Percentiles rank a stretch among this genome's conserved stretches.
These are phyloP conservation scores for Aspidoscelis tigris DNA, from an alignment of 2,113 vertebrate genomes.

Conservation along the genomic window DNA sequence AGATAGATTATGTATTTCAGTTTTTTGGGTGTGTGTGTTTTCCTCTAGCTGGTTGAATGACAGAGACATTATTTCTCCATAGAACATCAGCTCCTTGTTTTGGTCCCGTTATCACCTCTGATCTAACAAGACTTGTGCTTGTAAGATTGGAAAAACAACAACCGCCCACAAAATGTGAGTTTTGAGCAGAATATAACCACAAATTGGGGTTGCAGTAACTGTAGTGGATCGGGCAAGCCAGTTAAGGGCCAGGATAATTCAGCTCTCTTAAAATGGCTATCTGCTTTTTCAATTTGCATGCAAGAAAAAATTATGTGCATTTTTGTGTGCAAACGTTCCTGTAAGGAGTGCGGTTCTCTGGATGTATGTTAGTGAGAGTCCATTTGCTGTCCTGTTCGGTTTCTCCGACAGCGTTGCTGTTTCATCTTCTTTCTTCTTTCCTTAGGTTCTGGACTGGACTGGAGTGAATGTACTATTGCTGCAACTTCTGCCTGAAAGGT, in stretches of 20 bases:
- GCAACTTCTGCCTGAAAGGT: conserved; percentile 68
- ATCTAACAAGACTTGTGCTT: not conserved
- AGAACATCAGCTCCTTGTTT: not conserved
- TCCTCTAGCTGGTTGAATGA: not conserved
- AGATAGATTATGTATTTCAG: not conserved
- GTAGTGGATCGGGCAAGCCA: too few species aligned
- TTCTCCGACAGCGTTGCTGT: not conserved
- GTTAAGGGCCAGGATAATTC: not conserved
- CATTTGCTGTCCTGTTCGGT: not conserved
- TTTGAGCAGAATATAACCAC: not conserved
- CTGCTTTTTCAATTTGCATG: not conserved
- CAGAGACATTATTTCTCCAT: not conserved
- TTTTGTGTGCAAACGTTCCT: not conserved
- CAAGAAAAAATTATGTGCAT: not conserved
- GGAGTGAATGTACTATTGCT: conserved; percentile 72
- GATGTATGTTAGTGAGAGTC: not conserved
- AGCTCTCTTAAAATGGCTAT: not conserved
- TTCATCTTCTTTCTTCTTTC: conserved; percentile 35
- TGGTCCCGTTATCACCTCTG: not conserved
- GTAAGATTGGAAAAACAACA: not conserved
- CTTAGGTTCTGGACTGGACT: conserved; percentile 70
- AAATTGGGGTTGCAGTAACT: not conserved
- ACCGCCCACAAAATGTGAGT: not conserved
- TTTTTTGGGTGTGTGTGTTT: not conserved
- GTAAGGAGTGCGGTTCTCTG: not conserved